Conservation (phyloP, 2,113 vertebrate species). For the Corvus moneduloides region DNA sequence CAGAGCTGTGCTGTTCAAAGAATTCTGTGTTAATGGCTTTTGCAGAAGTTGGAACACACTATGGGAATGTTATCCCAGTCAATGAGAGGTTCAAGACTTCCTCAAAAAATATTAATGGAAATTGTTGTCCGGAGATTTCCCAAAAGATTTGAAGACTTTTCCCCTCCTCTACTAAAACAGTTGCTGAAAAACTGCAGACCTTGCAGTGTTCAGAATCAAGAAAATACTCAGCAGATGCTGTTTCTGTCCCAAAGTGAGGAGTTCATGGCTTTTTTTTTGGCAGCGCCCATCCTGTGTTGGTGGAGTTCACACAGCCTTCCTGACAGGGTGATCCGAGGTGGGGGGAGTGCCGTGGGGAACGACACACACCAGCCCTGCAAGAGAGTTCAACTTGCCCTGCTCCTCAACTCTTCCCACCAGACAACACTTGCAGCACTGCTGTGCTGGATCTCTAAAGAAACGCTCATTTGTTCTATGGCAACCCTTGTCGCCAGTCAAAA, state of each 20-base stretch:
- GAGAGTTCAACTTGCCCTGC: background rate
- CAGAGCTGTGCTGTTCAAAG: background rate
- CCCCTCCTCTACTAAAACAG: slow-evolving; percentile 37
- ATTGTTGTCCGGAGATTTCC: slow-evolving; percentile 59
- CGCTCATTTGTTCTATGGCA: background rate
- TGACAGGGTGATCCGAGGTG: background rate
- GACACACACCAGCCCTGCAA: background rate
- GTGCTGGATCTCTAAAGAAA: background rate
- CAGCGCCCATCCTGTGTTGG: background rate
- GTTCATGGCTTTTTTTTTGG: background rate
- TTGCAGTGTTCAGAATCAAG: slow-evolving; percentile 31
- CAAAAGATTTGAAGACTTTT: slow-evolving; percentile 53
- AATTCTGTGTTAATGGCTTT: slow-evolving; percentile 40
- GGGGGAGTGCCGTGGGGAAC: background rate
- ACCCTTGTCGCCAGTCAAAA: background rate
- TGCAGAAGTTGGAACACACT: slow-evolving; percentile 62
- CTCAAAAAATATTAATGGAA: slow-evolving; percentile 67
- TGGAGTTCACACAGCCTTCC: slow-evolving; percentile 30
- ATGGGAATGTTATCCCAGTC: slow-evolving; percentile 60
- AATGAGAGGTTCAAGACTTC: slow-evolving; percentile 51
- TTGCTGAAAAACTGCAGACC: slow-evolving; percentile 50
- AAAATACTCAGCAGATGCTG: slow-evolving; percentile 36
- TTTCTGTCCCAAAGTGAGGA: background rate
- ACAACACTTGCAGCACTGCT: background rate
- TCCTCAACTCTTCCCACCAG: background rate